phyloP scores from a whole-genome alignment of 2,888 invertebrate genomes.

The Rhagium mordax region DNA sequence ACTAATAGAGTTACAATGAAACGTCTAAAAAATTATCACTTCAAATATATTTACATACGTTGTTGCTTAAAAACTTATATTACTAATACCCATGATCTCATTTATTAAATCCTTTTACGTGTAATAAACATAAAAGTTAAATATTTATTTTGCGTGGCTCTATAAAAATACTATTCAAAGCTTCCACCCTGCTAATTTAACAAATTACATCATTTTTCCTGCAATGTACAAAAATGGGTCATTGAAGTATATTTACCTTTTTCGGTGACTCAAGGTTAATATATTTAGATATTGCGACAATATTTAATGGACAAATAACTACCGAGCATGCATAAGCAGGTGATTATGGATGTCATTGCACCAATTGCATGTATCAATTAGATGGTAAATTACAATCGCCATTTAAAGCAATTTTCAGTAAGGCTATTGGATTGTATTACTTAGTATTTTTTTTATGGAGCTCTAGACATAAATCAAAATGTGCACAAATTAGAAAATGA shows the following conservation, averaged over 20 bases:
- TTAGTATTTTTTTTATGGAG: too few relatives aligned
- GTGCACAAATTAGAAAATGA: too few relatives aligned
- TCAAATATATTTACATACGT: not conserved
- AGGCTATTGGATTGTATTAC: too few relatives aligned
- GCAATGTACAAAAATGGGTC: not conserved
- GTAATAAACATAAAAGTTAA: constrained; percentile 43
- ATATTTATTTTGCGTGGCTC: constrained; percentile 55
- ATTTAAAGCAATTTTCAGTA: too few relatives aligned
- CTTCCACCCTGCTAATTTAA: constrained; percentile 1
- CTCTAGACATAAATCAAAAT: too few relatives aligned
- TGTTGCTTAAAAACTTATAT: constrained; percentile 8
- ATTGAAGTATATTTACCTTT: not conserved
- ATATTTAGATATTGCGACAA: not conserved
- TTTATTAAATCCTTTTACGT: constrained; percentile 23
- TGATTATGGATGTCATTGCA: too few relatives aligned
- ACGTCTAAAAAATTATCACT: not conserved
- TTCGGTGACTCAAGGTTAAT: not conserved
- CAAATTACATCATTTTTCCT: not conserved
- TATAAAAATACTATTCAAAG: not conserved
- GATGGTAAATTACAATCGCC: too few relatives aligned
- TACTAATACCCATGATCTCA: constrained; percentile 10
- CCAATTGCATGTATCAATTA: too few relatives aligned
- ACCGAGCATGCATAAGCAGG: not conserved
- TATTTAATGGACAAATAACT: not conserved
- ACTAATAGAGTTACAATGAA: not conserved